Conservation (phyloP, 2,113 vertebrate species). For the Setophaga petechia region DNA sequence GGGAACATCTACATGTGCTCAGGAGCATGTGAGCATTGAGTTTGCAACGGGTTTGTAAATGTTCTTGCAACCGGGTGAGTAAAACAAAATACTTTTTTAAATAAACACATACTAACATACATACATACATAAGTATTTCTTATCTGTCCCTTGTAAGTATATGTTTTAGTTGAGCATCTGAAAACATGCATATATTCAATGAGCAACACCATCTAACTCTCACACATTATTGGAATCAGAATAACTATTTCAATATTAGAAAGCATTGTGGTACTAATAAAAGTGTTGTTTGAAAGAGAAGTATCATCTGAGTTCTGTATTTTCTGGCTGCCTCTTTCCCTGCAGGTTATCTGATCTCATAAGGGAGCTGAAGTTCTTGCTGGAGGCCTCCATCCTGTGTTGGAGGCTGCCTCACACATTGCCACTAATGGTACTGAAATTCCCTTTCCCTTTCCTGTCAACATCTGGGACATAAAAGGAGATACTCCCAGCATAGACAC, state of each 20-base stretch:
- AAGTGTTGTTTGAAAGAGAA: background rate
- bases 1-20: background rate
- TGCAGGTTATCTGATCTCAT: background rate
- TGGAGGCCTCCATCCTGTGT: background rate
- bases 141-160: background rate
- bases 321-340: background rate
- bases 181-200: background rate
- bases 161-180: background rate
- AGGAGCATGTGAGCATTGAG: background rate
- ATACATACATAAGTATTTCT: background rate
- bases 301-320: background rate
- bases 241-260: background rate
- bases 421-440: background rate
- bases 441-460: background rate
- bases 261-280: background rate
- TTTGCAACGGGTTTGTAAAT: background rate
- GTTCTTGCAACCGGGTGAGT: background rate
- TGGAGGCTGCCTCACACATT: background rate
- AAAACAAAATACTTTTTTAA: background rate
- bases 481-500: background rate
- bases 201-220: fast-evolving
- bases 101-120: background rate
- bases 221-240: background rate
- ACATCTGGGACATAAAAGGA: background rate
- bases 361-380: background rate